Evolutionary conservation across 2,888 invertebrate species (phyloP), one percentile per base, ranked within the genome.

Genomic region (Leptopilina syphax): DNA sequence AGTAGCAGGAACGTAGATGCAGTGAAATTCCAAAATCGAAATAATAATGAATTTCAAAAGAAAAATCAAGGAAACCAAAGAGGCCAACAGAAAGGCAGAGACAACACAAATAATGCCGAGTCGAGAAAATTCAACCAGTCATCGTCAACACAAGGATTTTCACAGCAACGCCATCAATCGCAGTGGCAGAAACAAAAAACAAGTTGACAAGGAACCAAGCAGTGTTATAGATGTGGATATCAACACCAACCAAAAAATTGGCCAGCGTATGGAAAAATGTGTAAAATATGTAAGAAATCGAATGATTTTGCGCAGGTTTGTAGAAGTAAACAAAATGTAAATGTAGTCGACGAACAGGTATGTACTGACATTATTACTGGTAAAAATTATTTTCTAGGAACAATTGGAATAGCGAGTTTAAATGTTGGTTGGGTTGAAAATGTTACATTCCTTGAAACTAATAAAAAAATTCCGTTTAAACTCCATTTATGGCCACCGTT

Each of bases 151-250:
- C n/a, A 65, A 2, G 8, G 13, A 18, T 18, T 3, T n/a, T 8
- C 10, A 13, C 8, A 47, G 3, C 50, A 77, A 44, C 73, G 10
- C 27, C 65, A 18, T 24, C 18, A 18, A 18, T 18, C 18, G 18
- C 34, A 67, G 73, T 60, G 60, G 24, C 57, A 77, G 18, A 5
- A 79, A 44, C 18, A 41, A 3, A 57, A 79, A 63, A 27, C 63
- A 7, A 27, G 18, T 5, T 18, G 77, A 54, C 10, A 41, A 73
- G 41, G 78, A 73, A 41, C 54, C 8, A 47, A 63, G 34, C 27
- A 50, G 5, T 84, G 83, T 65, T 78, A 47, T 50, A 79, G 73
- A 78, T 84, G 83, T 27, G 83, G 83, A n/a, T 77, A 80, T 8
- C 8, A 65, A 27, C 83, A 83, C 60, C 63, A 50, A 12, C 65